A percentile compares a stretch with the other conserved stretches of the same genome.
Evolutionary conservation across 1,140 invertebrate genomes (phyloP).

Genomic region (Trichonephila clavata): DNA sequence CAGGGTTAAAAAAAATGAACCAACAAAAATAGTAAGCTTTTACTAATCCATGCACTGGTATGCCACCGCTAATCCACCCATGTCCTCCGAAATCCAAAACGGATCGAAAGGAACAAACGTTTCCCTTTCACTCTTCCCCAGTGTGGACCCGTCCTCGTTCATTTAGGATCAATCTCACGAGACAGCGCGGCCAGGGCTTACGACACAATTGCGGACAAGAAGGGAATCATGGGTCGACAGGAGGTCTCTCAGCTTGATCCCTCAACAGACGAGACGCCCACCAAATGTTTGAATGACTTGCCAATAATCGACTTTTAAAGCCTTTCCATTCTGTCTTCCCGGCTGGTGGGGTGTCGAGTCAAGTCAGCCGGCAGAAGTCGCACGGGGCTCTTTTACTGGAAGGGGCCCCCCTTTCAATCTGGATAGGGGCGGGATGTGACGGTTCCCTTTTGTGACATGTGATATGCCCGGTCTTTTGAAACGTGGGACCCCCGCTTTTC

Average conservation of each 20-base stretch:
- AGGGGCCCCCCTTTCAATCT: conserved; percentile 36
- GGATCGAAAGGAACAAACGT: neutral
- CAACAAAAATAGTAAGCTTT: neutral
- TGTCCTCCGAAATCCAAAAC: neutral
- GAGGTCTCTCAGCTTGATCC: neutral
- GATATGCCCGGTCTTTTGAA: conserved; percentile 29
- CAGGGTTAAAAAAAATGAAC: neutral
- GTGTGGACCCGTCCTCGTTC: conserved; percentile 5
- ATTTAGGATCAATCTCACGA: neutral
- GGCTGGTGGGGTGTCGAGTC: neutral
- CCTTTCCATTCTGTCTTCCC: neutral
- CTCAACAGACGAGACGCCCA: conserved; percentile 34
- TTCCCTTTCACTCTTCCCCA: neutral
- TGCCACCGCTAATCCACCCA: neutral
- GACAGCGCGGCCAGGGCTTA: neutral
- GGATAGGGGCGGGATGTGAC: conserved; percentile 32
- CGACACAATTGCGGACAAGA: neutral
- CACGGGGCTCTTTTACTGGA: conserved; percentile 9
- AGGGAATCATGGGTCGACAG: neutral
- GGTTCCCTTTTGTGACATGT: conserved; percentile 18
- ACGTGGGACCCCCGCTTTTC: neutral
- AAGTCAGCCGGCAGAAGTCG: conserved; percentile 41
- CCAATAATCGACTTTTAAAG: conserved; percentile 69
- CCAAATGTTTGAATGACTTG: conserved; percentile 56
- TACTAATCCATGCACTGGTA: neutral